These are phyloP conservation scores for Diorhabda sublineata DNA, from an alignment of 1,140 invertebrate genomes.

Conservation along the genomic window DNA sequence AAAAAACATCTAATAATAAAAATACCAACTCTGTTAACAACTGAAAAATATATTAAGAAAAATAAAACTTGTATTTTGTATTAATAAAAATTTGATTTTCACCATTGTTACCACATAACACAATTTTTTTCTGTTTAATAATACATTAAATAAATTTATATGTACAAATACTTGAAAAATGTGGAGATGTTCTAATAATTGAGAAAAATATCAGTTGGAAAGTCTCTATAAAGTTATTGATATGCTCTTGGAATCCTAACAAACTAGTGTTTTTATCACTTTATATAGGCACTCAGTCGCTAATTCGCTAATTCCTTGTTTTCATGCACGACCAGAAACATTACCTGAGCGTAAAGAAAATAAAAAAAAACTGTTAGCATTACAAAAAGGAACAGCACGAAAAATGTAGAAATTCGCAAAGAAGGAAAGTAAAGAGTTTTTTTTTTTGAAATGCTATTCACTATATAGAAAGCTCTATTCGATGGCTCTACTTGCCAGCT, in stretches of 20 bases:
- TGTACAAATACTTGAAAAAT: neutral
- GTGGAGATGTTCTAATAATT: neutral
- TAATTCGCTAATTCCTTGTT: neutral
- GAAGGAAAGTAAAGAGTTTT: neutral
- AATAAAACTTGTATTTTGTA: too few species aligned
- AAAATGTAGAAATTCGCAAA: neutral
- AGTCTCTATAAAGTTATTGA: neutral
- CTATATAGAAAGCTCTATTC: too few species aligned
- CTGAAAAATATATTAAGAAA: too few species aligned
- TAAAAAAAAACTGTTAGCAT: neutral
- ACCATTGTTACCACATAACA: too few species aligned
- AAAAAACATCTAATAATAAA: too few species aligned
- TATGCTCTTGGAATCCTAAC: neutral
- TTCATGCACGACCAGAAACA: slow-evolving; percentile 2
- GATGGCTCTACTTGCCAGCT: too few species aligned
- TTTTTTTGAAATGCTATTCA: too few species aligned
- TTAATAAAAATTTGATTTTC: too few species aligned
- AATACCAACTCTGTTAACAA: too few species aligned
- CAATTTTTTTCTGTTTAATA: too few species aligned
- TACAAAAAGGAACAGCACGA: neutral
- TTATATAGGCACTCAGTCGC: neutral
- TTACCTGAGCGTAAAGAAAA: slow-evolving; percentile 2
- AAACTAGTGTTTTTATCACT: neutral
- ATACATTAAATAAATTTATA: neutral
- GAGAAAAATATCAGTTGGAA: neutral